phyloP scores from a whole-genome alignment of 2,113 vertebrate genomes.

The Ammodytes marinus region DNA sequence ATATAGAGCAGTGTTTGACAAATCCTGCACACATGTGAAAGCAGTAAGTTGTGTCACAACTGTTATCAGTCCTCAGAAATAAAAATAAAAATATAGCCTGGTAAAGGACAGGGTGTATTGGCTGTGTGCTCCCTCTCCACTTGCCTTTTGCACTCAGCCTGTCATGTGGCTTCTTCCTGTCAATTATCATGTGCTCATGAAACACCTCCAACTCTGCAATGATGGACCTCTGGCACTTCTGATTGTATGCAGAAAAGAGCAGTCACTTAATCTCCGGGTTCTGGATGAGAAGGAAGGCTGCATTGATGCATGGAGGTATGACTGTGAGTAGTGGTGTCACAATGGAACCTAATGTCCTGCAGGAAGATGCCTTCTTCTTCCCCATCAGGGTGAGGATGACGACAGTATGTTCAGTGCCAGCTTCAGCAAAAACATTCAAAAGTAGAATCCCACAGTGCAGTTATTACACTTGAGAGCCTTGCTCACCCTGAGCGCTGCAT shows the following conservation, averaged over 20 bases:
- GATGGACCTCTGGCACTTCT: neutral
- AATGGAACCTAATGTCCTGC: neutral
- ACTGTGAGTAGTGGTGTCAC: neutral
- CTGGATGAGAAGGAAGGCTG: neutral
- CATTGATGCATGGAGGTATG: neutral
- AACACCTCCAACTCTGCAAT: neutral
- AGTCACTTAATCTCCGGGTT: slow-evolving; percentile 5
- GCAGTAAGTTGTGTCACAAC: neutral
- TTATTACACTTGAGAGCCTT: neutral
- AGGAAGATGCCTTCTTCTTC: neutral
- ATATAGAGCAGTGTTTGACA: neutral
- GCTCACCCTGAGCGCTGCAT: slow-evolving; percentile 3
- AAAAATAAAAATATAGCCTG: neutral
- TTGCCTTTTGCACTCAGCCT: neutral
- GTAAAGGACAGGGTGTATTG: neutral
- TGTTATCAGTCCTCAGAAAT: neutral
- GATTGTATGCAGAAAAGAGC: neutral
- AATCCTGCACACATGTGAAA: too few relatives aligned
- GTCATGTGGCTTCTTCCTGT: neutral
- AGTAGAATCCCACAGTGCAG: slow-evolving; percentile 9
- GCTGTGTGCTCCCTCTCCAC: neutral
- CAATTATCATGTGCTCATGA: neutral
- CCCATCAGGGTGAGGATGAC: neutral
- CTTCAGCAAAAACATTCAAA: slow-evolving; percentile 14
- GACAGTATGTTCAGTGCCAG: neutral